These are phyloP conservation scores for Augiades crinisus DNA, from an alignment of 2,888 invertebrate species.

Conservation along the genomic window DNA sequence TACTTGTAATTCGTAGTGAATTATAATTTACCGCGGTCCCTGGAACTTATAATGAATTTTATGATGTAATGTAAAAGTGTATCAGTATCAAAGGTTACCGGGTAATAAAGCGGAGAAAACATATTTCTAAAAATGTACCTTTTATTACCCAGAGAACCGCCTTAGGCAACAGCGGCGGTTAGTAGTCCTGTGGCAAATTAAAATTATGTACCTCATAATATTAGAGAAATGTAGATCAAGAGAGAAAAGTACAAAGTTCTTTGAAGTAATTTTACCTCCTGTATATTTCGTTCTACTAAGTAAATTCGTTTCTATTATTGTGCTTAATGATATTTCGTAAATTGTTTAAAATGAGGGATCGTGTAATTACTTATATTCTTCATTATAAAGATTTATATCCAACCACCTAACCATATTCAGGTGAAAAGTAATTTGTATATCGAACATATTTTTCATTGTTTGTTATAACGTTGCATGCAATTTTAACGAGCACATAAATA, in stretches of 20 bases:
- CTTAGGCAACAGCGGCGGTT: slow-evolving; percentile 13
- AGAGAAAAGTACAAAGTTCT: neutral
- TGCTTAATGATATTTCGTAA: no score
- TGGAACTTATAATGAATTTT: no score
- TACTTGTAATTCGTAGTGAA: no score
- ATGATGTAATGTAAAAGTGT: slow-evolving; percentile 12
- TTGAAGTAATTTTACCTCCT: neutral
- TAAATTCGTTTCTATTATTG: neutral
- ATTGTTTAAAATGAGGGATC: no score
- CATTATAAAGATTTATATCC: no score
- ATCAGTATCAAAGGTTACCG: slow-evolving; percentile 10
- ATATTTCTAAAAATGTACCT: slow-evolving; percentile 14
- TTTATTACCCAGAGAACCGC: slow-evolving; percentile 1
- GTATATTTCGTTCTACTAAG: neutral
- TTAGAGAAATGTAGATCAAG: slow-evolving; percentile 6
- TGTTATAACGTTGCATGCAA: no score
- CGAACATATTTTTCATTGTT: no score
- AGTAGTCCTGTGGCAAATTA: slow-evolving; percentile 16
- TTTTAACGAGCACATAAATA: no score
- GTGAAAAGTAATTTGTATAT: no score
- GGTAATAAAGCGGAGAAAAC: slow-evolving; percentile 2
- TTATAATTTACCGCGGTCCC: no score
- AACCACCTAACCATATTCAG: no score
- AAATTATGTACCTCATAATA: slow-evolving; percentile 13
- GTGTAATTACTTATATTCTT: no score